Conservation (phyloP, 2,797 vertebrate species). For the Pseudopleuronectes americanus region DNA sequence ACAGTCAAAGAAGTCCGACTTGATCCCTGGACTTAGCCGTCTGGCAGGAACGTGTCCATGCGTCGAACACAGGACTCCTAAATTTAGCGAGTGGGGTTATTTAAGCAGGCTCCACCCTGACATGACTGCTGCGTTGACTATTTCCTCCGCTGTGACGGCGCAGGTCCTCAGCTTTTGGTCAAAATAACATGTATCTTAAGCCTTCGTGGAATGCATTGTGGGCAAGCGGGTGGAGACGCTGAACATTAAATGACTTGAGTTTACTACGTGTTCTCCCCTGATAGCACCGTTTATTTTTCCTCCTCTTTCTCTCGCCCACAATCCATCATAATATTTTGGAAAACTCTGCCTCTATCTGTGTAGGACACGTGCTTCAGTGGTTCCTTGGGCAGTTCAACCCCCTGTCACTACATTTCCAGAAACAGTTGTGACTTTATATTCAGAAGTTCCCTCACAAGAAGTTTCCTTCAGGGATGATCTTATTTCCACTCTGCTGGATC, state of each 20-base stretch:
- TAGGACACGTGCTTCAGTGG: constrained; percentile 18
- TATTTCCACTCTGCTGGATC: constrained; percentile 37
- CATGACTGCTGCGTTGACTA: constrained; percentile 43
- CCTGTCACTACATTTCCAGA: constrained; percentile 39
- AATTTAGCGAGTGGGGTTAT: constrained; percentile 74
- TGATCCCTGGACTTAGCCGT: constrained; percentile 79
- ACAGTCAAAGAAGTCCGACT: constrained; percentile 72
- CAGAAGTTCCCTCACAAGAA: constrained; percentile 58
- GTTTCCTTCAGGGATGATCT: constrained; percentile 52
- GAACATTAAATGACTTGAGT: neutral
- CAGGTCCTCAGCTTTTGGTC: constrained; percentile 39
- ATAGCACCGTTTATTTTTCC: neutral
- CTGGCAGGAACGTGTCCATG: constrained; percentile 76
- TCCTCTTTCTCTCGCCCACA: neutral
- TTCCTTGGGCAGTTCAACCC: constrained; percentile 17
- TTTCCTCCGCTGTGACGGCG: constrained; percentile 27
- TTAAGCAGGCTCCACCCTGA: constrained; percentile 67
- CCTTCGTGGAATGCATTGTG: neutral
- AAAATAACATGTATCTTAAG: constrained; percentile 26
- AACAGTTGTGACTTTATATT: constrained; percentile 43
- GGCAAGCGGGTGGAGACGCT: neutral
- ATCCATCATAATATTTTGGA: neutral
- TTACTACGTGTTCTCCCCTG: neutral
- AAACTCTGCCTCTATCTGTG: constrained; percentile 9
- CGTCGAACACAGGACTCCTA: constrained; percentile 65